A percentile compares a stretch with the other conserved stretches of the same genome.
These are phyloP conservation scores for Xanthorhoe spadicearia DNA, from an alignment of 2,888 invertebrate genomes.

Conservation along the genomic window DNA sequence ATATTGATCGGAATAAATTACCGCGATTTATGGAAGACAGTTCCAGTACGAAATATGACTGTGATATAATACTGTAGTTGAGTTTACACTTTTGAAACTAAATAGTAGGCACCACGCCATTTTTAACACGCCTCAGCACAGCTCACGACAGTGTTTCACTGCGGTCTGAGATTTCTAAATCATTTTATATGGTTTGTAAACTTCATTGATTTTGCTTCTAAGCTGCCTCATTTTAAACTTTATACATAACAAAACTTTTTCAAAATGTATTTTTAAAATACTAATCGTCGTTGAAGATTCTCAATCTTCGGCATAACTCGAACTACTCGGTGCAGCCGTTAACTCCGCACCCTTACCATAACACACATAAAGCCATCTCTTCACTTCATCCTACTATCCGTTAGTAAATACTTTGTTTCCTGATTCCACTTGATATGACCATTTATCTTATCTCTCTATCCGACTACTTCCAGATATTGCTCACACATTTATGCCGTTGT, in stretches of 20 bases:
- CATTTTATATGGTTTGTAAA: conserved; percentile 45
- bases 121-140: conserved; percentile 54
- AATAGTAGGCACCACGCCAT: conserved; percentile 77
- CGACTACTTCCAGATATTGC: conserved; percentile 72
- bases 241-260: conserved; percentile 61
- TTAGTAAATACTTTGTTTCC: conserved; percentile 66
- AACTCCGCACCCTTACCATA: conserved; percentile 62
- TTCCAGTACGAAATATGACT: conserved; percentile 67
- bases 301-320: conserved; percentile 75
- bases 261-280: conserved; percentile 81
- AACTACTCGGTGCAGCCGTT: conserved; percentile 66
- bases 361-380: conserved; percentile 71
- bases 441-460: conserved; percentile 69
- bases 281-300: conserved; percentile 77
- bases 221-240: conserved; percentile 61
- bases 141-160: conserved; percentile 33
- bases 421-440: conserved; percentile 82
- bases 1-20: conserved; percentile 40
- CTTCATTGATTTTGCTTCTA: conserved; percentile 52
- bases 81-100: conserved; percentile 71
- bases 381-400: conserved; percentile 66
- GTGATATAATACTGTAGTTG: conserved; percentile 75
- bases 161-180: conserved; percentile 37
- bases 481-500: conserved; percentile 62
- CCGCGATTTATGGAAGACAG: conserved; percentile 77